Conservation (phyloP, 1,140 invertebrate species). For the Drosophila prosaltans region DNA sequence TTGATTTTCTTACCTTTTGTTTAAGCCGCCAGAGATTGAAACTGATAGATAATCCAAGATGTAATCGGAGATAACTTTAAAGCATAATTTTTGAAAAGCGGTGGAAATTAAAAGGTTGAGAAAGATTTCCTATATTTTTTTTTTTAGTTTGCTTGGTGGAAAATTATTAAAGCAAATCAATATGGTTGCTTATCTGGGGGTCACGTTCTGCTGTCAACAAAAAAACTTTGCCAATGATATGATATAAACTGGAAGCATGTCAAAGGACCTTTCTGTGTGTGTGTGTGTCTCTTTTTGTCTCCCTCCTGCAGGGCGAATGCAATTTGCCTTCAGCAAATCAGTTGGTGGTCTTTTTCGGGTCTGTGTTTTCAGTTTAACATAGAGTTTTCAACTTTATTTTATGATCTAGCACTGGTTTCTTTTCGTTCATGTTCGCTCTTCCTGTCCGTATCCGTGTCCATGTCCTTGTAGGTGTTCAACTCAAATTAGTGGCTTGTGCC, state of each 20-base stretch:
- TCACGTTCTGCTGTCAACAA: slow-evolving; percentile 25
- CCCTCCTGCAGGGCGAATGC: slow-evolving; percentile 63
- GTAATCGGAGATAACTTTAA: slow-evolving; percentile 43
- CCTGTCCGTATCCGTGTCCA: slow-evolving; percentile 2
- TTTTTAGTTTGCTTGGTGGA: background rate
- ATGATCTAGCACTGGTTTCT: slow-evolving; percentile 9
- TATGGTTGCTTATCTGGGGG: slow-evolving; percentile 4
- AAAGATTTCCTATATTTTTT: slow-evolving; percentile 9
- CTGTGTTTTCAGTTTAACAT: slow-evolving; percentile 32
- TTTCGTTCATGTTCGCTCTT: slow-evolving; percentile 11
- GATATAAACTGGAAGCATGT: slow-evolving; percentile 24
- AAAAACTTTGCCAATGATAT: slow-evolving; percentile 12
- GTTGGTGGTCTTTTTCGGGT: slow-evolving; percentile 67
- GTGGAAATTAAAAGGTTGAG: slow-evolving; percentile 37
- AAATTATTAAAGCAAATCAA: slow-evolving; percentile 33
- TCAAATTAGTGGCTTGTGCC: slow-evolving; percentile 74
- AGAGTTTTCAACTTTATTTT: slow-evolving; percentile 34
- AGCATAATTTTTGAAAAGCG: slow-evolving; percentile 21
- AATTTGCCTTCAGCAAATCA: slow-evolving; percentile 70
- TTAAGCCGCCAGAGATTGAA: slow-evolving; percentile 56
- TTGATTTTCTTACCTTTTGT: slow-evolving; percentile 49
- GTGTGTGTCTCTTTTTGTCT: slow-evolving; percentile 29
- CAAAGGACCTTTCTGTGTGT: slow-evolving; percentile 25
- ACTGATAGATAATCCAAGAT: slow-evolving; percentile 40
- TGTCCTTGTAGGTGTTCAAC: slow-evolving; percentile 77